These are phyloP conservation scores for Hipposideros armiger DNA, from an alignment of 2,113 vertebrate genomes.

Conservation along the genomic window DNA sequence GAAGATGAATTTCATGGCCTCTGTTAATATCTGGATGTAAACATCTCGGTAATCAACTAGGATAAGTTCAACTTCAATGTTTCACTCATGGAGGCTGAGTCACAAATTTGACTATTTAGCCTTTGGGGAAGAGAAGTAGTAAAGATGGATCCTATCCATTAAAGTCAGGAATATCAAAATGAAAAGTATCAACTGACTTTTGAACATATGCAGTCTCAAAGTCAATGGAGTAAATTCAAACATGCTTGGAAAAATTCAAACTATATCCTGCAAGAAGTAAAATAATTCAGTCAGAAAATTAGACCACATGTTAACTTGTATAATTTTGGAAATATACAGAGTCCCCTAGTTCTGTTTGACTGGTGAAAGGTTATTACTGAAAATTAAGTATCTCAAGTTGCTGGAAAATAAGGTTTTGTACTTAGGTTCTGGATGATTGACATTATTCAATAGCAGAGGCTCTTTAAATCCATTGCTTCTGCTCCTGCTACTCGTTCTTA, in stretches of 20 bases:
- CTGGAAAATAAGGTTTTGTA: not conserved
- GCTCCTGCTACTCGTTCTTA: not conserved
- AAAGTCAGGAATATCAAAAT: not conserved
- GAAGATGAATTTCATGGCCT: not conserved
- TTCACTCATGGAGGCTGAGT: not conserved
- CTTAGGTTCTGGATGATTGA: not conserved
- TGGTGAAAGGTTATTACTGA: not conserved
- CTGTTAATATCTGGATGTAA: not conserved
- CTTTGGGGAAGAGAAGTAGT: not conserved
- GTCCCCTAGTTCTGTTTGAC: not conserved
- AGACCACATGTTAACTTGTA: not conserved
- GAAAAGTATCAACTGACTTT: not conserved
- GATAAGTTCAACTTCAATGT: not conserved
- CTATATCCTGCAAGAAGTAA: not conserved
- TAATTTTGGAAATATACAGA: constrained; percentile 35
- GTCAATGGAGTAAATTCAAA: constrained; percentile 46
- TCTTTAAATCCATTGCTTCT: not conserved
- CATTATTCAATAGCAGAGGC: not conserved
- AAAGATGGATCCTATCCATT: not conserved
- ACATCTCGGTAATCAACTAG: not conserved
- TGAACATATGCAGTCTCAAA: not conserved
- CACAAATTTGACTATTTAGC: not conserved
- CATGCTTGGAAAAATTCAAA: constrained; percentile 13
- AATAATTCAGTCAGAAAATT: not conserved
- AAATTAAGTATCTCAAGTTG: not conserved